Base-by-base conservation (phyloP, 1,140 invertebrate genomes). In the Fopius arisanus region DNA sequence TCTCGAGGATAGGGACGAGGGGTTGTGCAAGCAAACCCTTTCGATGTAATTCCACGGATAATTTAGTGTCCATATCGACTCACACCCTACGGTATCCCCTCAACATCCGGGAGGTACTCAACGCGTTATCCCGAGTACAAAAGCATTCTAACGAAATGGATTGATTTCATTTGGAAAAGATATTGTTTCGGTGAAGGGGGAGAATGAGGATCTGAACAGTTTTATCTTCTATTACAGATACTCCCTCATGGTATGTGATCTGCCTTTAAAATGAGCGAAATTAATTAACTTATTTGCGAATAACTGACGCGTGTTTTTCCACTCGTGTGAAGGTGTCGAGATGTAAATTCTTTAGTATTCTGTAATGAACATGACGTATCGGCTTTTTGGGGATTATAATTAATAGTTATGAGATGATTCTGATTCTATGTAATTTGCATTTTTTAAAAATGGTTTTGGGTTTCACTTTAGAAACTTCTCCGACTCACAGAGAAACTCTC, bases 11-110 rank as follows among this genome's bases (percentile, higher is more conserved):
- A 29, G 29, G 29, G 29, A 65, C n/a, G 33, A 31, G 16, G 62
- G 62, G 62, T 65, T 65, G 62, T 65, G 28, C 62, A 62, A 62
- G 23, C 19, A 65, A 65, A 65, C 62, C 62, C 62, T 65, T 65
- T 29, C 29, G 26, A 33, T 65, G 29, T 65, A 29, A 65, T 65
- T 65, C 29, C n/a, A 65, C 29, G 26, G 62, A 65, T 33, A 65
- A 65, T 65, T 31, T 65, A 59, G 54, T 59, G 54, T 59, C 54
- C 54, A 59, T 59, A 59, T 59, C 54, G 54, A 59, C 54, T 59
- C 9, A 59, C 54, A 59, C 54, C 23, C 19, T 19, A 7, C 7
- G 9, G 54, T 19, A 26, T 26, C 54, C 19, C 14, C 23, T 26
- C 54, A 59, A 59, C 54, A 59, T 59, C 54, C 54, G 54, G 54